Evolutionary conservation across 1,140 invertebrate species (phyloP), one percentile per base, ranked within the genome.

Genomic region (Dryas iulia): DNA sequence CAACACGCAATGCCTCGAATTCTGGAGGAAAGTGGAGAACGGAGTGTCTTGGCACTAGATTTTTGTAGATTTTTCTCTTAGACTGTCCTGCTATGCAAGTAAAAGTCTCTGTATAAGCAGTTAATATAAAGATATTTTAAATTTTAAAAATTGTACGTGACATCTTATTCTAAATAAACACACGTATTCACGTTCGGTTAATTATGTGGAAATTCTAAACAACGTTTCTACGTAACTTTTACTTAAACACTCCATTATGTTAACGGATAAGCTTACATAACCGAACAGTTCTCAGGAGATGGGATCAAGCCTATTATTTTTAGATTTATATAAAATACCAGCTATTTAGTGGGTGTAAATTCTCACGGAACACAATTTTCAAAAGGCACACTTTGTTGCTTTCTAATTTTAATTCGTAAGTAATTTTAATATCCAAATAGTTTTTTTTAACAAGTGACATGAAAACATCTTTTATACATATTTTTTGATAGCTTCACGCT

Each of bases 261-360:
- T 47, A 47, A 47, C 39, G 39, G 7, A 10, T 47, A 47, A 18
- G 8, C 21, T 62, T 62, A 62, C 59, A 21, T 53, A 62, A 62
- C 5, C 30, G 25, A 60, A 62, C 1, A 25, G 25, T 39, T 52
- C 31, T 8, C 59, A 39, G 31, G 24, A 47, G 24, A 39, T 62
- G 59, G 14, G 1, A 30, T 62, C 23, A 52, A 26, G 8, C 0
- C 35, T 18, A 62, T 62, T 62, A 62, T 53, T 52, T 62, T 52
- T 21, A 62, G 39, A 62, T 62, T 62, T 52, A 23, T 7, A 18
- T 62, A 26, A 62, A 62, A 53, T 47, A 47, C 6, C 12, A 14
- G 35, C 7, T 18, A 18, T 39, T 39, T 39, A 39, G 35, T 21
- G 8, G 14, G 0, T 47, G 8, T 47, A 47, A 47, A 47, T 7